Evolutionary conservation across 2,888 invertebrate genomes (phyloP).

Genomic region (Ariolimax columbianus): DNA sequence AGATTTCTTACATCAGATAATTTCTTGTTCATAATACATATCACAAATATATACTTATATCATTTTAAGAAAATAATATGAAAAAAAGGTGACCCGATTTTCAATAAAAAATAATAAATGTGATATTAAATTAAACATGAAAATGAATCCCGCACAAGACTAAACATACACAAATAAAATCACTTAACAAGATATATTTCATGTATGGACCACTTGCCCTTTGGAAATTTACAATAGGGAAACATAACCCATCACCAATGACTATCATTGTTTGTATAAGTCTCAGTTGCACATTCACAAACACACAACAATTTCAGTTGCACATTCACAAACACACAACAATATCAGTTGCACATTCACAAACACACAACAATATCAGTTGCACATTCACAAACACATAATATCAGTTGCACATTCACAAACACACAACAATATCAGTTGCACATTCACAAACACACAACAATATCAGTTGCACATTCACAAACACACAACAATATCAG

Average conservation of each 20-base stretch:
- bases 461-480: background rate
- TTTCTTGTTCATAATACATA: background rate
- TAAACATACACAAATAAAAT: background rate
- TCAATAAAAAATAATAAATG: background rate
- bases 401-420: background rate
- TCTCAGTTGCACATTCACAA: background rate
- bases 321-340: background rate
- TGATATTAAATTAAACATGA: background rate
- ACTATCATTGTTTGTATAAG: background rate
- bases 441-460: background rate
- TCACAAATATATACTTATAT: background rate
- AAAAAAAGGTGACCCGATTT: background rate
- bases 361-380: background rate
- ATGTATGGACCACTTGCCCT: background rate
- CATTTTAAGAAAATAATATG: background rate
- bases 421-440: background rate
- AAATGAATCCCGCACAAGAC: background rate
- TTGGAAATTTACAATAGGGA: background rate
- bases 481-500: too few species aligned
- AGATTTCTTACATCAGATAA: background rate
- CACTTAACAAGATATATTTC: background rate
- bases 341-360: background rate
- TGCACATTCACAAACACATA: background rate
- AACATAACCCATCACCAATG: background rate
- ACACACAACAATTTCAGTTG: background rate